phyloP scores from a whole-genome alignment of 2,797 vertebrate species.

The Acipenser oxyrinchus region DNA sequence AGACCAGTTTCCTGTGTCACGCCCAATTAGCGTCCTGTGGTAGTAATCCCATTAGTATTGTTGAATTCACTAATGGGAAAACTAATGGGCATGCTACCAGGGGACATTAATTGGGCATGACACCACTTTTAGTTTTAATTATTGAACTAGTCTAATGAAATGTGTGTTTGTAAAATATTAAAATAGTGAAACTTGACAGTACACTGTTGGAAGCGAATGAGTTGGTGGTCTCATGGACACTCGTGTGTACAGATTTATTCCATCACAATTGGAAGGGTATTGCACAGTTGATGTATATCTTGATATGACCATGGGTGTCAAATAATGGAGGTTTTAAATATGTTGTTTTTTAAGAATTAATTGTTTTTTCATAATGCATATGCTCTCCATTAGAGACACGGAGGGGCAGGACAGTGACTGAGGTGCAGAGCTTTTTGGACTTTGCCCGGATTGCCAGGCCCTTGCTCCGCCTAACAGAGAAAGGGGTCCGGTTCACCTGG shows the following conservation, averaged over 20 bases:
- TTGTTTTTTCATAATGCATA: no score
- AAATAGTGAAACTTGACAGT: slow-evolving; percentile 23
- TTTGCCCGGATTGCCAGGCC: no score
- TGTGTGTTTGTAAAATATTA: slow-evolving; percentile 77
- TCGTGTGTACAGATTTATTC: slow-evolving; percentile 45
- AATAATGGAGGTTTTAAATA: no score
- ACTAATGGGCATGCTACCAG: slow-evolving; percentile 98
- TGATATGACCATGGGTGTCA: no score
- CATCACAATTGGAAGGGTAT: slow-evolving; percentile 45
- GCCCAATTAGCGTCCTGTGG: slow-evolving; percentile 98
- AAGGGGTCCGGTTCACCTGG: no score
- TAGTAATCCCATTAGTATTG: slow-evolving; percentile 99
- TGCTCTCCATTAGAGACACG: no score
- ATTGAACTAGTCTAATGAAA: slow-evolving; percentile 95
- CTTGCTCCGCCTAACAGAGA: no score
- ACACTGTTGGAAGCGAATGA: slow-evolving; percentile 10
- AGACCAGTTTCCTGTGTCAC: slow-evolving; percentile 97
- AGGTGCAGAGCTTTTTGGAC: no score
- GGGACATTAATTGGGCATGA: slow-evolving; percentile 98
- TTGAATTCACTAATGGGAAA: slow-evolving; percentile 98
- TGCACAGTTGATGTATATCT: no score
- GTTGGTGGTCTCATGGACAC: slow-evolving; percentile 49
- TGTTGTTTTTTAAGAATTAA: no score
- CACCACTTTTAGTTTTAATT: slow-evolving; percentile 99
- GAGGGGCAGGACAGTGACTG: no score